Base-by-base conservation (phyloP, 1,140 invertebrate species). In the Campoletis sonorensis region DNA sequence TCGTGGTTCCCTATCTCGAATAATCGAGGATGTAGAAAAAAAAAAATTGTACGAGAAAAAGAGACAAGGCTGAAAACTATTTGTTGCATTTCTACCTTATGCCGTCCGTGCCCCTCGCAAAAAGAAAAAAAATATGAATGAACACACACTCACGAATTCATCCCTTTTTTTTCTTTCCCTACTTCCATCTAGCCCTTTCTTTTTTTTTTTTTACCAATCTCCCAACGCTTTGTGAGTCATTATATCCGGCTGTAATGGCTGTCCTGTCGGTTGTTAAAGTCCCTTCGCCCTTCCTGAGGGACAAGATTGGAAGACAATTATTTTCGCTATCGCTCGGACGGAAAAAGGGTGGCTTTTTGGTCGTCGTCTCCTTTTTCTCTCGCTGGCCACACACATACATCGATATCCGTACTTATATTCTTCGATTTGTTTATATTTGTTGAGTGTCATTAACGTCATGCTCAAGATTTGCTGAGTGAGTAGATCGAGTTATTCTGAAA, bases 241-340 rank as follows among this genome's bases (percentile, higher is more conserved):
- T 37, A 64, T 64, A 64, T 64, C 30, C 16, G 68, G n/a, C 30
- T 23, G 67, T 27, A 27, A 37, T 27, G 15, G 15, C 68, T n/a
- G 37, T n/a, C 70, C 40, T 72, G 37, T 45, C 70, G 8, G 70
- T 72, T 45, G 70, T 72, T 72, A 72, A 27, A 23, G n/a, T 64
- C 61, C 61, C 61, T 64, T 54, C 33, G 70, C 45, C 70, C 33
- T 40, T 72, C 70, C 40, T n/a, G 21, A 58, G 23, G 23, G 45
- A 75, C 72, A 27, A 30, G 49, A 75, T 75, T 75, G 72, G 26
- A 75, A 75, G 72, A 75, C 72, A 75, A 75, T 75, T 75, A 75
- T 75, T 75, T 75, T 75, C 54, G 72, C 49, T 45, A 33, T 75
- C 72, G 49, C 54, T 75, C 72, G 72, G 49, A 33, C n/a, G 49